Evolutionary conservation across 1,140 invertebrate genomes (phyloP), one percentile per base, ranked within the genome.

Genomic region (Pogonus chalceus): DNA sequence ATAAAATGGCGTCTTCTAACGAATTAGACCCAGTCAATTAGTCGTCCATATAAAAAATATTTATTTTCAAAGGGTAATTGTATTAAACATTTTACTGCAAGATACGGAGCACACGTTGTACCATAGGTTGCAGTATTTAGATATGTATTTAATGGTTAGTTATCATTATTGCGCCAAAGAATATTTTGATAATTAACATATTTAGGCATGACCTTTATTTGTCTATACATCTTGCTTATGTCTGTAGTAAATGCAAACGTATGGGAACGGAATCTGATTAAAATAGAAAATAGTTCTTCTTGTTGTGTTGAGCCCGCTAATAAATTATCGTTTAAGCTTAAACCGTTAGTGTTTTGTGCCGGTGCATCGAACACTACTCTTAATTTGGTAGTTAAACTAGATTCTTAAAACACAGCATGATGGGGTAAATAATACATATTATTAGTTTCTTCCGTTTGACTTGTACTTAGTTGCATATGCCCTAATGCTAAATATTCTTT

Each of bases 341-440:
- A 21, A 22, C 62, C 61, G 10, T 55, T 56, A 0, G 48, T 56
- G 2, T 62, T 61, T 46, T 55, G 64, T 0, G 60, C 55, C 0
- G 66, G 69, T 0, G 60, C 66, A 50, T 71, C 68, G 51, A 71
- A 71, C 0, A 71, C 69, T 1, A 68, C 63, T 16, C 68, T 59
- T 7, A 68, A 23, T 39, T 63, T 62, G 1, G 67, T 70, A 0
- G 65, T 67, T 0, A 49, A 53, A 12, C 59, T 62, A 1, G 63
- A 52, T 22, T 64, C 60, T n/a, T 62, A 60, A 2, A 71, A 24
- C 0, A 76, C 69, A 0, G 58, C 58, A 47, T 73, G 72, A 63
- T 76, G 74, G 2, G 73, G 70, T 7, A 75, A 53, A 56, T 72
- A 75, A 50, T 54, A 62, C 26, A 1, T 24, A 10, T 37, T 21